Evolutionary conservation across 2,113 vertebrate genomes (phyloP).

Genomic region (Bombycilla garrulus): DNA sequence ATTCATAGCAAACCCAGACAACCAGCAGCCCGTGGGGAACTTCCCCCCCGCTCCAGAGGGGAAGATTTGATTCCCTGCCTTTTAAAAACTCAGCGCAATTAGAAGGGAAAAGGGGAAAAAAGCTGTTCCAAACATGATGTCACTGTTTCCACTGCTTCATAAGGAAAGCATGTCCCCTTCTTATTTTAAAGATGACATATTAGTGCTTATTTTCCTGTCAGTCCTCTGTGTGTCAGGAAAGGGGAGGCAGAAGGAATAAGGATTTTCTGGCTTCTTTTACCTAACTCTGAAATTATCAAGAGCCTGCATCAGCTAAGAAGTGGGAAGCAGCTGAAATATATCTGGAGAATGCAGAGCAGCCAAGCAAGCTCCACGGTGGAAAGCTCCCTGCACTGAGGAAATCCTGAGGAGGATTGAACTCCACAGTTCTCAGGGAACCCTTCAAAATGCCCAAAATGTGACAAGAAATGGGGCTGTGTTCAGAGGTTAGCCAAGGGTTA

Average conservation of each 20-base stretch:
- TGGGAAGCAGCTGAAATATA: neutral
- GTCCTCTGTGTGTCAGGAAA: neutral
- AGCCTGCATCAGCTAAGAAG: neutral
- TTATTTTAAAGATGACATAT: constrained; percentile 66
- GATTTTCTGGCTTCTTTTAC: constrained; percentile 36
- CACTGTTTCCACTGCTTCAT: constrained; percentile 78
- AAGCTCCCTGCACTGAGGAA: neutral
- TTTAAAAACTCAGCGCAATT: constrained; percentile 63
- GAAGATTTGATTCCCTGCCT: constrained; percentile 63
- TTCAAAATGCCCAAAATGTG: neutral
- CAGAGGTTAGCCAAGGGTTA: neutral
- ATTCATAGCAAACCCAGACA: constrained; percentile 58
- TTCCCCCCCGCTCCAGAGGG: constrained; percentile 15
- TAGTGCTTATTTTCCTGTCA: constrained; percentile 56
- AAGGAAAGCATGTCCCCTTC: constrained; percentile 49
- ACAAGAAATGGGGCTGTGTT: neutral
- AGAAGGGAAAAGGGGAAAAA: constrained; percentile 52
- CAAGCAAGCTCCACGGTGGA: neutral
- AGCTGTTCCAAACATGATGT: constrained; percentile 67
- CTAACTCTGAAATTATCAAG: neutral
- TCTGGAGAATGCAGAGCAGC: neutral
- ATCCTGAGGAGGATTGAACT: neutral
- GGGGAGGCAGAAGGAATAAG: neutral
- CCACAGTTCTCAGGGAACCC: neutral
- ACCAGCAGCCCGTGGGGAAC: constrained; percentile 53